Base-by-base conservation (phyloP, 2,113 vertebrate species). In the Nycticebus coucang region DNA sequence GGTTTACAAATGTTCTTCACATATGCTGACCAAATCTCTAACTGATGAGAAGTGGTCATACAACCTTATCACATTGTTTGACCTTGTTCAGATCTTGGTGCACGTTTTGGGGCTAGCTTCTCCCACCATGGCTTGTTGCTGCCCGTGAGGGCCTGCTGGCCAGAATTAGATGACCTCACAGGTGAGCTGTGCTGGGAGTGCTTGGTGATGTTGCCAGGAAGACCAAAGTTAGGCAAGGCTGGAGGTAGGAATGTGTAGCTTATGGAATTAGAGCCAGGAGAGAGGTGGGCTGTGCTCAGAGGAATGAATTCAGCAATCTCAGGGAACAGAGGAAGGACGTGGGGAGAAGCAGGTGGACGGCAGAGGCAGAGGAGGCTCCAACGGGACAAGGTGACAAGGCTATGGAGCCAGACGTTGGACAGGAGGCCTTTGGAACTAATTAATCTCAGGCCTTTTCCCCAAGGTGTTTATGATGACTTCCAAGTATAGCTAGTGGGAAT, bases 1-100 rank as follows among this genome's bases (percentile, higher is more conserved):
- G 81, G 68, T 53, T 92, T n/a, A 71, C 21, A 78, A 94, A 80
- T 84, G 84, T 50, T 66, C 35, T 85, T 92, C 94, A 96, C 68
- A n/a, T 22, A 50, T 35, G 4, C 71, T 77, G 89, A 88, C 88
- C 57, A 78, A 17, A 28, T 59, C 93, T 96, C n/a, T 62, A 37
- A 95, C 86, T 86, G 87, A 77, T 83, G 87, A 80, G 69, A 91
- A 92, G 22, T 66, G 84, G 64, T 45, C 62, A 17, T 57, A 45
- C 62, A 80, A 19, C 89, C 45, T 82, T 78, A 68, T 6, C 53
- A 22, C 18, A 37, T 84, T 64, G 18, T 89, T 83, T 87, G 30
- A 13, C 64, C 68, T 59, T 68, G 37, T 87, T 94, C 60, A 57
- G 64, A 35, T 72, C 55, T 79, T 80, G 59, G 64, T 50, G 30